Percentiles rank a stretch among this genome's conserved stretches.
Conservation (phyloP, 2,113 vertebrate genomes). For the Pterophyllum scalare region DNA sequence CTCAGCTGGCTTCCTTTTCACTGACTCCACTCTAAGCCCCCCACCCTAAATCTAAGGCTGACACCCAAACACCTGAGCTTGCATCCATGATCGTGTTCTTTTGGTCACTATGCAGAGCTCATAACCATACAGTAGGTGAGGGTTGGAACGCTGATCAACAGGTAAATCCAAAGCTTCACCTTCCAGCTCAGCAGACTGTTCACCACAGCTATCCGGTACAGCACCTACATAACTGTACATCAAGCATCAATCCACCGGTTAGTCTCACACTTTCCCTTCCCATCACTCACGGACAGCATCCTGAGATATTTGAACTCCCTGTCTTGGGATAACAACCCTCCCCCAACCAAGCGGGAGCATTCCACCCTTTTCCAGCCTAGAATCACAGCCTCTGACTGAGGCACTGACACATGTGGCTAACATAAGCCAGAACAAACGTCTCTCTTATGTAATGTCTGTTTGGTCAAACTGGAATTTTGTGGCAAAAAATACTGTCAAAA, state of each 20-base stretch:
- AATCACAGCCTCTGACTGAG: neutral
- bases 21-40: too few relatives aligned
- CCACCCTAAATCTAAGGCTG: neutral
- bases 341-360: accelerated
- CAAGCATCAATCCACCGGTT: too few relatives aligned
- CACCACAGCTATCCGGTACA: too few relatives aligned
- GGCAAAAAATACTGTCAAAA: neutral
- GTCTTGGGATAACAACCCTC: neutral
- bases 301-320: too few relatives aligned
- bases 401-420: neutral
- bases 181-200: too few relatives aligned
- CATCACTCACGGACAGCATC: too few relatives aligned
- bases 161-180: neutral
- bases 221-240: too few relatives aligned
- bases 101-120: neutral
- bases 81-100: neutral
- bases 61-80: neutral
- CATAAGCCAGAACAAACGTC: neutral
- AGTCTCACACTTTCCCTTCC: too few relatives aligned
- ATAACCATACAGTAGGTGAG: neutral
- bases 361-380: neutral
- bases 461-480: too few relatives aligned
- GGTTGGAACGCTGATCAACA: neutral
- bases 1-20: too few relatives aligned
- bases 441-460: accelerated